Percentiles rank a stretch among this genome's conserved stretches.
Conservation (phyloP, 2,888 invertebrate genomes). For the Physocephala rufipes region DNA sequence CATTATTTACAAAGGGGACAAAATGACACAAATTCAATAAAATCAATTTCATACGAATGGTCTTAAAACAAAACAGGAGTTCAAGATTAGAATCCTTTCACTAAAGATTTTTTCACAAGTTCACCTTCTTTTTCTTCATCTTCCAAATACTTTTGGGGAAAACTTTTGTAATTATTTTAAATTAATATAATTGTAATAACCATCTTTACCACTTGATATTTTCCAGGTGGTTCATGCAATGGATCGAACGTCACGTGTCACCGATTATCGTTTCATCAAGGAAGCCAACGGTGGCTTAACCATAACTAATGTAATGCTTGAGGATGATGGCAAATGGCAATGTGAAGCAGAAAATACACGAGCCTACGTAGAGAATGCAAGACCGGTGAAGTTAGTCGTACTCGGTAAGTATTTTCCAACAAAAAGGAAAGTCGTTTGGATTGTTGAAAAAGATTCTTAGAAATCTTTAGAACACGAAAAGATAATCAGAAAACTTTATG, state of each 20-base stretch:
- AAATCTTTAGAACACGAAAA: conserved; percentile 31
- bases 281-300: conserved; percentile 65
- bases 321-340: conserved; percentile 79
- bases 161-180: background rate
- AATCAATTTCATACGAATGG: background rate
- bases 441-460: background rate
- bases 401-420: conserved; percentile 68
- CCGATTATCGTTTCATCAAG: conserved; percentile 66
- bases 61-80: too few relatives aligned
- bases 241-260: conserved; percentile 63
- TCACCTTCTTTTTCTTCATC: background rate
- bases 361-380: conserved; percentile 72
- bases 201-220: conserved; percentile 10
- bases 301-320: conserved; percentile 67
- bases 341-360: conserved; percentile 75
- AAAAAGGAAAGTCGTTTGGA: too few relatives aligned
- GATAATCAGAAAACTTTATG: conserved; percentile 27
- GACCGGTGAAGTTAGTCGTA: conserved; percentile 73
- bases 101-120: background rate
- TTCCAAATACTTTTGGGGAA: background rate
- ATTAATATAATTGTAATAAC: background rate
- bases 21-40: background rate
- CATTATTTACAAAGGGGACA: too few relatives aligned
- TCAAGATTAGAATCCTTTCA: too few relatives aligned
- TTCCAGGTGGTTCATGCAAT: conserved; percentile 65